Conservation (phyloP, 1,140 invertebrate species). For the Saccostrea cuccullata region DNA sequence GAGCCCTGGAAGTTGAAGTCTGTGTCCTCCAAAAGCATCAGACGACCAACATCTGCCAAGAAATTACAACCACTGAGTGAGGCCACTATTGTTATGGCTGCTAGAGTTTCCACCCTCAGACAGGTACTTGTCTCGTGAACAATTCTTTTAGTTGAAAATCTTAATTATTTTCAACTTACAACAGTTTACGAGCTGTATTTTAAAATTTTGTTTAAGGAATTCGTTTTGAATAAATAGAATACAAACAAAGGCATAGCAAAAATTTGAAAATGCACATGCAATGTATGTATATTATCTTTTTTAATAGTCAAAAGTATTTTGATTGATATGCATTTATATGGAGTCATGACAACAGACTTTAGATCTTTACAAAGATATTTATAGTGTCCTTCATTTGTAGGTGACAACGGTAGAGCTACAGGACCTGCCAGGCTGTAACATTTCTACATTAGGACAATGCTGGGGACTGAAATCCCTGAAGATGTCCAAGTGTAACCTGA, state of each 20-base stretch:
- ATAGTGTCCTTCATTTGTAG: conserved; percentile 55
- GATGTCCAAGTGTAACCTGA: conserved; percentile 69
- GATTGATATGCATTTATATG: too few relatives aligned
- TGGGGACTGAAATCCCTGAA: conserved; percentile 68
- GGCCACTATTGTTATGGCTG: conserved; percentile 62
- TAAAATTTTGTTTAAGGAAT: too few relatives aligned
- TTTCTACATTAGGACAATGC: conserved; percentile 71
- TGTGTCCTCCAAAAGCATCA: conserved; percentile 54
- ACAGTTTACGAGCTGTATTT: too few relatives aligned
- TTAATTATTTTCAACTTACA: too few relatives aligned
- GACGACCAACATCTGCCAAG: conserved; percentile 71
- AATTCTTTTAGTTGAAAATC: too few relatives aligned
- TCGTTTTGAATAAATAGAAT: too few relatives aligned
- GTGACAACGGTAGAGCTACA: conserved; percentile 72
- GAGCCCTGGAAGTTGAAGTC: conserved; percentile 73
- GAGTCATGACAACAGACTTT: too few relatives aligned
- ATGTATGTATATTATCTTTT: too few relatives aligned
- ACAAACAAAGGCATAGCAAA: too few relatives aligned
- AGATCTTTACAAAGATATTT: neutral
- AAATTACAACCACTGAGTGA: conserved; percentile 68
- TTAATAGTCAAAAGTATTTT: too few relatives aligned
- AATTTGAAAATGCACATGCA: too few relatives aligned
- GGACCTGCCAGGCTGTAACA: conserved; percentile 71
- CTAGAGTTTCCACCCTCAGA: conserved; percentile 66
- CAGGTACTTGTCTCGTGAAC: conserved; percentile 59